These are phyloP conservation scores for Melanotaenia parkinsoni DNA, from an alignment of 2,797 vertebrate species.

Conservation along the genomic window DNA sequence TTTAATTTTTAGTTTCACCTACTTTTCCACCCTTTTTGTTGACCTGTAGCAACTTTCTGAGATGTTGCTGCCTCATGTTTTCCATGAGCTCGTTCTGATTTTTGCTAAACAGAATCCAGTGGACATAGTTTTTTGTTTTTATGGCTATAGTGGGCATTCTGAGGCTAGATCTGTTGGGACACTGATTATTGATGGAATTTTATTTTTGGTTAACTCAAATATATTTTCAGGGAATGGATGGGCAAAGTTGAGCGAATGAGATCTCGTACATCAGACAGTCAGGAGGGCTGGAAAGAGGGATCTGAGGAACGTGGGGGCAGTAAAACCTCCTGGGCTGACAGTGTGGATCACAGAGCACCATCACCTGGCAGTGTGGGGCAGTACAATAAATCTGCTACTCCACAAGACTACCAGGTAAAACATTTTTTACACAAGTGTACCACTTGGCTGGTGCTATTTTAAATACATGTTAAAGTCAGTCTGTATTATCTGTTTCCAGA, in stretches of 20 bases:
- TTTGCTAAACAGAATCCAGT: neutral
- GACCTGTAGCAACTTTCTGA: no score
- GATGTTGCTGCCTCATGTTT: no score
- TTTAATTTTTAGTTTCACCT: no score
- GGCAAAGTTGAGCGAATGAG: constrained; percentile 84
- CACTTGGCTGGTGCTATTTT: neutral
- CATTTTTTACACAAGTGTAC: neutral
- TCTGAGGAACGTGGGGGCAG: constrained; percentile 81
- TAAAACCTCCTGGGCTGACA: constrained; percentile 79
- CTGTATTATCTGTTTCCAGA: constrained; percentile 41
- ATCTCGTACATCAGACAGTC: constrained; percentile 82
- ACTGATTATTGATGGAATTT: neutral
- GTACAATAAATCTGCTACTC: constrained; percentile 81
- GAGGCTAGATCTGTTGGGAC: neutral
- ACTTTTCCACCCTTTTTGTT: no score
- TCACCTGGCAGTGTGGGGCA: constrained; percentile 79
- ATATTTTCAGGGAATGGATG: constrained; percentile 86
- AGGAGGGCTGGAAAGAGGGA: constrained; percentile 87
- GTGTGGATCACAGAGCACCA: constrained; percentile 80
- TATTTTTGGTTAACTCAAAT: neutral
- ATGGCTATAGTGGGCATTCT: neutral
- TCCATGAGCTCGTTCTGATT: neutral
- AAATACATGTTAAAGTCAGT: neutral
- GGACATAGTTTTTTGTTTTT: neutral
- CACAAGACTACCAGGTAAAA: constrained; percentile 88